Percentiles rank a stretch among this genome's conserved stretches.
Conservation (phyloP, 2,113 vertebrate species). For the Scartelaos histophorus region DNA sequence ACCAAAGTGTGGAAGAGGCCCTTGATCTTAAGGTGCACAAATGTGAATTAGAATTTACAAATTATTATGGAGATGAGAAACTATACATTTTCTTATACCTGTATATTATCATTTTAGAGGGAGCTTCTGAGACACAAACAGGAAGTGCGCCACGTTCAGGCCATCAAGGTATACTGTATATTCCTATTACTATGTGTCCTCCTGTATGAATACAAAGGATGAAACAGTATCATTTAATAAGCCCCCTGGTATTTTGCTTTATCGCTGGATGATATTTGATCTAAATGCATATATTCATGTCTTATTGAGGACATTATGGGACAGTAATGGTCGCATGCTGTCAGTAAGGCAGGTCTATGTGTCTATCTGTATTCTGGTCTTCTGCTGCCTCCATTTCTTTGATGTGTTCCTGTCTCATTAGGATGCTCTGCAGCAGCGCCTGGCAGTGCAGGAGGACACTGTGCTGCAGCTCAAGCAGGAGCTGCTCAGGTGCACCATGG, state of each 20-base stretch:
- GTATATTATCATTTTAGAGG: constrained; percentile 76
- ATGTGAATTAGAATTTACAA: constrained; percentile 50
- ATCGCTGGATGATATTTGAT: not conserved
- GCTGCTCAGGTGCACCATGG: constrained; percentile 88
- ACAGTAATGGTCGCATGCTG: constrained; percentile 8
- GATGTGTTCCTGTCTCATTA: constrained; percentile 67
- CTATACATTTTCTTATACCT: constrained; percentile 7
- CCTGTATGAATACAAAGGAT: constrained; percentile 29
- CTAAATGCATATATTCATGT: not conserved
- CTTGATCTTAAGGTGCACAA: constrained; percentile 90
- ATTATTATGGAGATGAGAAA: constrained; percentile 22
- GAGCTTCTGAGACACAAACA: constrained; percentile 93
- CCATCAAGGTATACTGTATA: constrained; percentile 87
- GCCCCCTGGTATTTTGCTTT: not conserved
- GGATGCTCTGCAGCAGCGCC: constrained; percentile 94
- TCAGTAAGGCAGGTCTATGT: constrained; percentile 25
- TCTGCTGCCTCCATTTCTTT: constrained; percentile 40
- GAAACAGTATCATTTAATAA: constrained; percentile 18
- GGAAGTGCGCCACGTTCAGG: constrained; percentile 92
- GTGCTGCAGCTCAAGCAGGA: constrained; percentile 97
- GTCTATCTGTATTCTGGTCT: constrained; percentile 39
- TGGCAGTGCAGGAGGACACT: constrained; percentile 87
- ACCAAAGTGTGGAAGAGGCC: constrained; percentile 92
- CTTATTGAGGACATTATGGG: constrained; percentile 1
- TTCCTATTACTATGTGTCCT: constrained; percentile 15